Base-by-base conservation (phyloP, 2,113 vertebrate genomes). In the Chaetodon auriga region DNA sequence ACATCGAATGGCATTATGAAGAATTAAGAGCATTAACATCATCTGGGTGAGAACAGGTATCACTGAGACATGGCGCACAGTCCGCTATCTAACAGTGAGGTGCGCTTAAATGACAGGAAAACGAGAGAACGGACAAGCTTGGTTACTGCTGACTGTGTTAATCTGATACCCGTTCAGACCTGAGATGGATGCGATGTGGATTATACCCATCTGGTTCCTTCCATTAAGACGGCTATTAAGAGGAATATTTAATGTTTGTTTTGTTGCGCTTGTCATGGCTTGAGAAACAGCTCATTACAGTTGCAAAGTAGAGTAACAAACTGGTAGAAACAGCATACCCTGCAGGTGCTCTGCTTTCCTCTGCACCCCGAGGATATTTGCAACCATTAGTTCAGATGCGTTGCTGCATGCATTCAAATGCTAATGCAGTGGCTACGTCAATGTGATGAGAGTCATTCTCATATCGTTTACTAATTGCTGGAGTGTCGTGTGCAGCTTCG, bases 181-280 rank as follows among this genome's bases (percentile, higher is more conserved):
- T 46, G 38, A 83, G 78, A 84, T 51, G 12, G 64, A 86, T 83
- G 69, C 15, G 0, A 25, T 84, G 68, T 73, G 60, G 73, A 83
- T 85, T 82, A 87, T 81, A 60, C 57, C 85, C 81, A 86, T 86
- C 84, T 89, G 75, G 64, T 73, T 75, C n/a, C 38, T 21, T 69
- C 77, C 53, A 81, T 89, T 91, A 78, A 62, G 43, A 19, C 6
- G 43, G 51, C 19, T 30, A 74, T 85, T 68, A 80, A 57, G 55
- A 71, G 25, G 72, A 77, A 80, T 55, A 61, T 71, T 78, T 61
- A 60, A 60, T 78, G 78, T 82, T 86, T 89, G 60, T 87, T 89
- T 82, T 72, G 82, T 90, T 89, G 79, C 6, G 61, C 64, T 57
- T 49, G 60, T 58, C 63, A 25, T 55, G 49, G 43, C 36, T 38